Evolutionary conservation across 1,140 invertebrate genomes (phyloP), one percentile per base, ranked within the genome.

Genomic region (Tetramorium simillimum): DNA sequence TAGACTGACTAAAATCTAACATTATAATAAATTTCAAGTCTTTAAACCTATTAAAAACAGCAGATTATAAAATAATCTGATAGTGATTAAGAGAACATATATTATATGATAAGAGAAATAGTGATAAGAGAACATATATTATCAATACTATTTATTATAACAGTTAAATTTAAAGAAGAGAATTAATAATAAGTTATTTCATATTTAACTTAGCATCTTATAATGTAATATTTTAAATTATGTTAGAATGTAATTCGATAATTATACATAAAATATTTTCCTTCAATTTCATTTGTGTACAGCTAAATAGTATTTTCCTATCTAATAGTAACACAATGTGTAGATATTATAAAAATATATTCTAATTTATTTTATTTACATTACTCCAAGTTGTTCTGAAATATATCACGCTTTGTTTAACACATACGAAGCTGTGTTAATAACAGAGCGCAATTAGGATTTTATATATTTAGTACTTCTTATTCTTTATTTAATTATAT

Each of bases 321-420:
- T 6, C 9, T 56, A 40, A 21, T 53, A 56, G 12, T 7, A 51
- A 75, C 51, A n/a, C 18, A 56, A 73, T 12, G 18, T 73, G 51
- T 58, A 75, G 51, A 56, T 40, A 24, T 75, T 73, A 73, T n/a
- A 73, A 73, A 73, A 73, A 75, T 73, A 49, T 73, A 73, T 56
- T 56, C 21, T 40, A 56, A 58, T 75, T 73, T 73, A 21, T 37
- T 56, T 21, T 73, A 73, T 51, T 56, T 75, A 75, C 51, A 40
- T 14, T 37, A 75, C 1, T 58, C 18, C 28, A 0, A 12, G 6
- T 14, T 73, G 2, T 56, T 56, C 24, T 37, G 51, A 73, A 75
- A 53, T 53, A 18, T 72, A 24, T 40, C 12, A 12, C 10, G 18
- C 18, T 58, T 37, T 73, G 18, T 24, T 37, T n/a, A 2, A 53